phyloP scores from a whole-genome alignment of 2,797 vertebrate genomes.

The Loriculus beryllinus region DNA sequence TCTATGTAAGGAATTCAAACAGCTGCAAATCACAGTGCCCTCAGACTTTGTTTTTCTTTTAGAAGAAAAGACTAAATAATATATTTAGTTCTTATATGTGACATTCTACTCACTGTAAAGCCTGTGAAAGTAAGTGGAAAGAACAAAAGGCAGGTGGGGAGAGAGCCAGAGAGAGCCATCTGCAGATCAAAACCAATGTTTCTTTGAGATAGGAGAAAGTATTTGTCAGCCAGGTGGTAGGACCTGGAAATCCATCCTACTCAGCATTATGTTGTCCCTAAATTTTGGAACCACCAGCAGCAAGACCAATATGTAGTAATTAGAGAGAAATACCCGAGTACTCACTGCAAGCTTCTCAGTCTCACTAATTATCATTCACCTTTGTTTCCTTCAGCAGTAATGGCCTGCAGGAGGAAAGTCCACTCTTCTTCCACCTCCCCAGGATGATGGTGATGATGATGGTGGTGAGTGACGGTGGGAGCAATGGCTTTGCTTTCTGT shows the following conservation, averaged over 20 bases:
- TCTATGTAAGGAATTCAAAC: slow-evolving; percentile 12
- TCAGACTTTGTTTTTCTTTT: neutral
- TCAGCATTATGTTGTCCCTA: neutral
- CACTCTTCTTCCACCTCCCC: neutral
- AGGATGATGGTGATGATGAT: too few species aligned
- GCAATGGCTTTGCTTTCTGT: neutral
- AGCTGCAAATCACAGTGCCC: neutral
- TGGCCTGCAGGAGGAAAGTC: neutral
- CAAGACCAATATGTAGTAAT: neutral
- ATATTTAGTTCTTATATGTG: neutral
- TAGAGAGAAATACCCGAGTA: neutral
- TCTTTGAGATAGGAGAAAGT: neutral
- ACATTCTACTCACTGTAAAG: neutral
- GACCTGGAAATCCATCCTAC: neutral
- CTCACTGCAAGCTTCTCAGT: neutral
- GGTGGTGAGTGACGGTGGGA: rapidly evolving
- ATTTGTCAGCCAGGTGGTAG: neutral
- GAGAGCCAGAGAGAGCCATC: neutral
- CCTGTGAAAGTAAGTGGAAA: neutral
- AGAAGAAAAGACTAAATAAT: neutral
- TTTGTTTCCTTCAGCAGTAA: neutral
- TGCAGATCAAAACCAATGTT: neutral
- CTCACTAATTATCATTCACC: neutral
- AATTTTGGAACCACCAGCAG: neutral
- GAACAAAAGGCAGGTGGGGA: neutral